These are phyloP conservation scores for Psittacula echo DNA, from an alignment of 2,797 vertebrate genomes.

Conservation along the genomic window DNA sequence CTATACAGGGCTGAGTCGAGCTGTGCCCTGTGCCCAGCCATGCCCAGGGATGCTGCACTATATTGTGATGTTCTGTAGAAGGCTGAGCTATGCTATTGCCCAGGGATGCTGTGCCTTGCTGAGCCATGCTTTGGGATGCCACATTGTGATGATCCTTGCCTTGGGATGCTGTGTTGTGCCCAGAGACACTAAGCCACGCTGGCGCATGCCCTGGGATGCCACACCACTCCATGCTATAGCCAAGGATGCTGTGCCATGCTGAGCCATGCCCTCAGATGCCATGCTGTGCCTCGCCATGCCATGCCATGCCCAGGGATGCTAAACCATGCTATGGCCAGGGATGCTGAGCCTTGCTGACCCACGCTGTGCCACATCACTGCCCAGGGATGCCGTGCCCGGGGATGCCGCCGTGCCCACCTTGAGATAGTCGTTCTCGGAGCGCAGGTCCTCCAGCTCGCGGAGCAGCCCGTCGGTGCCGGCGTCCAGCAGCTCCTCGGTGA, in stretches of 20 bases:
- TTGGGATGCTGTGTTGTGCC: background rate
- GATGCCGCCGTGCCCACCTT: conserved; percentile 83
- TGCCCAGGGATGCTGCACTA: background rate
- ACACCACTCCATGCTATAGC: background rate
- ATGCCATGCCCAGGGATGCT: background rate
- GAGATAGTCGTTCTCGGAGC: conserved; percentile 97
- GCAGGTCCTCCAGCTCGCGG: conserved; percentile 93
- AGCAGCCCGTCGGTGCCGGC: conserved; percentile 89
- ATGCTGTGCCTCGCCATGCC: background rate
- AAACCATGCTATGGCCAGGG: background rate
- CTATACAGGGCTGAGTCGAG: background rate
- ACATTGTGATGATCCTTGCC: background rate
- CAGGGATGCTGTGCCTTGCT: background rate
- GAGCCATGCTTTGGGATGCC: background rate
- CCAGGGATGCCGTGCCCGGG: background rate
- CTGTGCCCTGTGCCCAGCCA: background rate
- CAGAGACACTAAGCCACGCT: background rate
- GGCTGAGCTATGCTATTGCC: background rate
- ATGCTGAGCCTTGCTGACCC: background rate
- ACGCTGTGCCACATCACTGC: background rate
- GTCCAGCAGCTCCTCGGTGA: conserved; percentile 95
- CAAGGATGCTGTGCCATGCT: background rate
- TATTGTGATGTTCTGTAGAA: no score
- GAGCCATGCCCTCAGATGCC: background rate
- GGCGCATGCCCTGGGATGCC: background rate